Evolutionary conservation across 1,140 invertebrate genomes (phyloP).

Genomic region (Theocolax elegans): DNA sequence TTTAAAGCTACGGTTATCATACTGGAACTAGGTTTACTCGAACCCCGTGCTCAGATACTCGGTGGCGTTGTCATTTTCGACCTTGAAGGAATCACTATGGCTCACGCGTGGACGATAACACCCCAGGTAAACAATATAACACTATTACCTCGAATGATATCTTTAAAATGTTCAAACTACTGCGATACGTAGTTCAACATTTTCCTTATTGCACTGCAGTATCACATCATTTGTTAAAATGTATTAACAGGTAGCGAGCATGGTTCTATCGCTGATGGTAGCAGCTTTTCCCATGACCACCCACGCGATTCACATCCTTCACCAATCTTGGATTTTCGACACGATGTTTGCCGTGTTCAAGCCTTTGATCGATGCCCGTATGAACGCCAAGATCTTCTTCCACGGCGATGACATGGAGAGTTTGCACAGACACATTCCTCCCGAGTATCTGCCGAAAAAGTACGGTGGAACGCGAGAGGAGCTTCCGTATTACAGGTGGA

Average conservation of each 20-base stretch:
- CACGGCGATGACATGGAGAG: constrained; percentile 81
- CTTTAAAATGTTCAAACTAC: too few species aligned
- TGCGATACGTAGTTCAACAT: too few species aligned
- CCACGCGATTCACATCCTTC: constrained; percentile 80
- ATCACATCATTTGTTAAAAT: too few species aligned
- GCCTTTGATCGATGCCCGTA: constrained; percentile 75
- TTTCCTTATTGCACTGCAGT: too few species aligned
- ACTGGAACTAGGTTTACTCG: constrained; percentile 78
- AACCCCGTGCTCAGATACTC: constrained; percentile 79
- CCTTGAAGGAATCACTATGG: constrained; percentile 74
- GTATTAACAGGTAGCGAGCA: constrained; percentile 57
- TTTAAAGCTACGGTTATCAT: constrained; percentile 79
- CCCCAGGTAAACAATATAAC: constrained; percentile 70
- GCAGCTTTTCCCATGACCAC: constrained; percentile 80
- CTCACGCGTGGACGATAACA: constrained; percentile 79
- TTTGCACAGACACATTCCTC: constrained; percentile 79
- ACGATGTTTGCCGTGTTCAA: constrained; percentile 82
- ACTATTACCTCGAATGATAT: too few species aligned
- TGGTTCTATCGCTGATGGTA: constrained; percentile 65
- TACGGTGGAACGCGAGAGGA: constrained; percentile 78
- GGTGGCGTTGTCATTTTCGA: constrained; percentile 83
- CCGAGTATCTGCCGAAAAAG: constrained; percentile 76
- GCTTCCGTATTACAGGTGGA: constrained; percentile 78
- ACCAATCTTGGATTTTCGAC: constrained; percentile 84
- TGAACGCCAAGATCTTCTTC: constrained; percentile 79